Base-by-base conservation (phyloP, 1,140 invertebrate genomes). In the Homarus americanus region DNA sequence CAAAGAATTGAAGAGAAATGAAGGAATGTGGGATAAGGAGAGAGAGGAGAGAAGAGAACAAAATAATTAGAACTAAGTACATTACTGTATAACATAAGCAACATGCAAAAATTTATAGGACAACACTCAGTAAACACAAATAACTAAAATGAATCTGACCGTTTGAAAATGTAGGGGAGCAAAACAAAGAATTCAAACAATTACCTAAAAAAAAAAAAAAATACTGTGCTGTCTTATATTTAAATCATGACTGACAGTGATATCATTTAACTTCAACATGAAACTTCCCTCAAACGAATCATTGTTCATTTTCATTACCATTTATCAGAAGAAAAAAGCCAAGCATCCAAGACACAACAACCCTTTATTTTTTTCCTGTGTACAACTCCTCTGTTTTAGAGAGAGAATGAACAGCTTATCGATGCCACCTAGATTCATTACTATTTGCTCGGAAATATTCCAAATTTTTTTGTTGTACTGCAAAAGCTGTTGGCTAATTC, bases 1-100 rank as follows among this genome's bases (percentile, higher is more conserved):
- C 63, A 69, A 69, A 69, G 63, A 32, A 69, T 69, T 24, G 24
- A 49, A 63, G 28, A 12, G 28, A 24, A 32, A 28, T 24, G 63
- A 9, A 69, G 24, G 32, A 7, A 69, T 7, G 7, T 32, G 28
- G 63, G 24, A 69, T 9, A 28, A 24, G n/a, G 63, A 28, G 24
- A 24, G 9, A 69, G 28, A 28, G 24, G 28, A 69, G 28, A 32
- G 24, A 24, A 63, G 58, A 63, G 28, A 69, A 69, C 63, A 69
- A 69, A 69, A 69, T 69, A 69, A 69, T 69, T 69, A 69, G 63
- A 69, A 69, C 28, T 7, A 69, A 32, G 32, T 69, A 28, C n/a
- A n/a, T n/a, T n/a, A n/a, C n/a, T n/a, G n/a, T n/a, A n/a, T 69
- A 24, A 69, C 63, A 69, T 32, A 69, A 69, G 63, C 28, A 32